Percentiles rank a stretch among this genome's conserved stretches.
Evolutionary conservation across 2,113 vertebrate species (phyloP).

Genomic region (Glaucomys volans): DNA sequence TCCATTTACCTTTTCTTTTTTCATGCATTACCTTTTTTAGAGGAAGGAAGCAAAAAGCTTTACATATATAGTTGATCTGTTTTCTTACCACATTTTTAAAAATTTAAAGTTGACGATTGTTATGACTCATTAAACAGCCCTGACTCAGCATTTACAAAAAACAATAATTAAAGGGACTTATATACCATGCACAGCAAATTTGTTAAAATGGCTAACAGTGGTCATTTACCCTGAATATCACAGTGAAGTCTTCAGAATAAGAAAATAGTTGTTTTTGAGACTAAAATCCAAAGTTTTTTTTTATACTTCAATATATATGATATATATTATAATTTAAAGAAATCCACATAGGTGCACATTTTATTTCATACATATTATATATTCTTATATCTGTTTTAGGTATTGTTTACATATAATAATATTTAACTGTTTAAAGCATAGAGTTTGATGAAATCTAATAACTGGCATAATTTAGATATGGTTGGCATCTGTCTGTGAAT

Average conservation of each 20-base stretch:
- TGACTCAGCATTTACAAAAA: not conserved
- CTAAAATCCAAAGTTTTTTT: conserved; percentile 25
- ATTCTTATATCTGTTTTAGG: not conserved
- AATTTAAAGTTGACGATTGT: conserved; percentile 9
- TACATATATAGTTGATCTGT: not conserved
- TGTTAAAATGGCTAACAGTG: not conserved
- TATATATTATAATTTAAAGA: not conserved
- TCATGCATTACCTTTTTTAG: not conserved
- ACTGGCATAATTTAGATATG: no score
- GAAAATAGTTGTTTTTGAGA: not conserved
- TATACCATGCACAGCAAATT: not conserved
- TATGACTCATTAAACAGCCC: not conserved
- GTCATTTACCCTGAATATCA: not conserved
- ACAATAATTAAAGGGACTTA: not conserved
- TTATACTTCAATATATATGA: not conserved
- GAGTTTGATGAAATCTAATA: not conserved
- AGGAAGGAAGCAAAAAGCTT: conserved; percentile 15
- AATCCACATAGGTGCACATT: not conserved
- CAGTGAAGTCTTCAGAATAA: not conserved
- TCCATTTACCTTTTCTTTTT: not conserved
- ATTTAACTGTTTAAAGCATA: not conserved
- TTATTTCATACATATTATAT: not conserved
- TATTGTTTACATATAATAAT: not conserved
- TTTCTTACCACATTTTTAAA: conserved; percentile 43
- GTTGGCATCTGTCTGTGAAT: not conserved